Base-by-base conservation (phyloP, 2,797 vertebrate species). In the Hyperoplus lanceolatus region DNA sequence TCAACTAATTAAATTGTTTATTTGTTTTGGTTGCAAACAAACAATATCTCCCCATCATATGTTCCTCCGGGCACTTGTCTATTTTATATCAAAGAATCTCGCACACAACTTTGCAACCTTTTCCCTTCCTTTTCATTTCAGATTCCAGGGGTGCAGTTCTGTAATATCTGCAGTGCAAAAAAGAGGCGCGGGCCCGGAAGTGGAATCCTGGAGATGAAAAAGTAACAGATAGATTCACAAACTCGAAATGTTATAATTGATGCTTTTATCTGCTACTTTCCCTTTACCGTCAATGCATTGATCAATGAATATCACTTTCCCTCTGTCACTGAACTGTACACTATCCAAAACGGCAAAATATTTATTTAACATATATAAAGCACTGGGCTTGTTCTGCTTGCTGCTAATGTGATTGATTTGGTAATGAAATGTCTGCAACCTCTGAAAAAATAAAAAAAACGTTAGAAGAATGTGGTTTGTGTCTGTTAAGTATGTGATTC, bases 151-250 rank as follows among this genome's bases (percentile, higher is more conserved):
- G 79, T 95, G 42, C 97, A 98, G 92, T 98, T 98, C 92, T 99
- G 98, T 90, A 99, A 97, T 90, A 99, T 99, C 94, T 99, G 98
- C 94, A 99, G 97, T 64, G 98, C 98, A 7, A 99, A 29, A 29
- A 29, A 99, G 91, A 96, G 92, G 69, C 95, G 96, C 36, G 96
- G 97, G 1, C 98, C 98, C 1, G 98, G 97, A 88, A 97, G 96
- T 16, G 94, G 96, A 68, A 96, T 98, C 72, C 90, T 98, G 80
- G 98, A 99, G 72, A 96, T 98, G 94, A 98, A 98, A 86, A 97
- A 98, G 81, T 98, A 85, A 90, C 29, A 0, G 1, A 8, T 7
- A 0, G 3, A 60, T 64, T 43, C 43, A 62, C 73, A 62, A 59
- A 36, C 67, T 73, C 51, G 29, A 39, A 66, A 2, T 64, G 48